These are phyloP conservation scores for Solen grandis DNA, from an alignment of 1,140 invertebrate genomes.

Conservation along the genomic window DNA sequence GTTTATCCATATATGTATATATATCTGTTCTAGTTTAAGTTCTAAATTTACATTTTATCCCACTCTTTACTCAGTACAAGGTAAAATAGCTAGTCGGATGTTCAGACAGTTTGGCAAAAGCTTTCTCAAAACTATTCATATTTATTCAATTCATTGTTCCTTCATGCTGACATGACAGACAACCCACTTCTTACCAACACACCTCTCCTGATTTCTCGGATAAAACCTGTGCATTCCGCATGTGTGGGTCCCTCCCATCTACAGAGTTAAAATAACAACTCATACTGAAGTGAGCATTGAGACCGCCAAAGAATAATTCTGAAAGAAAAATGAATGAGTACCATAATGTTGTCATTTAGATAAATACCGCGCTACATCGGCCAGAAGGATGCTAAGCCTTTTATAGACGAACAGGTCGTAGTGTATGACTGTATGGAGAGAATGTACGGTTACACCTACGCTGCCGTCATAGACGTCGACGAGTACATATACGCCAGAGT, in stretches of 20 bases:
- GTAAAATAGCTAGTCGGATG: no score
- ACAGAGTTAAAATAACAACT: background rate
- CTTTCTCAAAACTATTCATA: no score
- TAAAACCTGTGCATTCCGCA: no score
- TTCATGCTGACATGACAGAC: no score
- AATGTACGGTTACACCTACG: slow-evolving; percentile 3
- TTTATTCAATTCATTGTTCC: no score
- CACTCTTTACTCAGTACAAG: background rate
- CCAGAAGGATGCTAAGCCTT: slow-evolving; percentile 28
- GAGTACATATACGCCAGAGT: slow-evolving; percentile 21
- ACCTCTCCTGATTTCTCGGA: no score
- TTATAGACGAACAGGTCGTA: slow-evolving; percentile 36
- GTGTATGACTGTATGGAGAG: slow-evolving; percentile 23
- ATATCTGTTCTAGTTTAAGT: background rate
- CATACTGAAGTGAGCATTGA: background rate
- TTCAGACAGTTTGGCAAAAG: no score
- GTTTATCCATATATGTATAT: background rate
- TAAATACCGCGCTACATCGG: slow-evolving; percentile 9
- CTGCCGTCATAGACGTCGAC: slow-evolving; percentile 28
- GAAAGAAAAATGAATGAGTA: background rate
- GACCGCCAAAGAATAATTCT: background rate
- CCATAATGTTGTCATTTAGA: background rate
- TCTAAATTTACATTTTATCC: background rate
- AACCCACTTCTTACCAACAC: no score
- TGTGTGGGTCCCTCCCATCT: background rate